A percentile compares a stretch with the other conserved stretches of the same genome.
These are phyloP conservation scores for Apoderus coryli DNA, from an alignment of 2,888 invertebrate species.

Conservation along the genomic window DNA sequence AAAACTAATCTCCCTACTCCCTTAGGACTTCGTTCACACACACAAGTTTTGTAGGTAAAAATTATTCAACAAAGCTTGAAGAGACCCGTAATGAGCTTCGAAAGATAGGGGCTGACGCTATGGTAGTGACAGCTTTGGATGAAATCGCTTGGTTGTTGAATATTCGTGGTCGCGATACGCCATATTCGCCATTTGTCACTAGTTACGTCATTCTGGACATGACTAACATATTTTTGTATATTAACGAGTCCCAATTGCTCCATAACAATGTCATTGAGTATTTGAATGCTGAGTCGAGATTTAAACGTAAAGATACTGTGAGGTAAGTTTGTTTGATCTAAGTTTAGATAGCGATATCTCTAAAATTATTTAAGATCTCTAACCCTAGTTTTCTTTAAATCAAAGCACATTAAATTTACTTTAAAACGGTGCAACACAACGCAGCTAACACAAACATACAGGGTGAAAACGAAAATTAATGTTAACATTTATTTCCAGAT, in stretches of 20 bases:
- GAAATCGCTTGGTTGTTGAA: constrained; percentile 84
- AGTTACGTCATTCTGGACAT: constrained; percentile 58
- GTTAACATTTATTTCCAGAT: constrained; percentile 35
- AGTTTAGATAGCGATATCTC: constrained; percentile 1
- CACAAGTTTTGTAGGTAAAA: constrained; percentile 35
- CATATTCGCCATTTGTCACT: constrained; percentile 64
- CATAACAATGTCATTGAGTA: constrained; percentile 30
- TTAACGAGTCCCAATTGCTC: constrained; percentile 48
- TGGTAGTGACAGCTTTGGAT: constrained; percentile 73
- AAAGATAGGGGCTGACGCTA: constrained; percentile 51
- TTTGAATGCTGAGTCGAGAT: constrained; percentile 39
- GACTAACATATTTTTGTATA: constrained; percentile 52
- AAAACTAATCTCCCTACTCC: constrained; percentile 16
- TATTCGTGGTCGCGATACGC: constrained; percentile 72
- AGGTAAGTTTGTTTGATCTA: constrained; percentile 36
- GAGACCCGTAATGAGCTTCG: constrained; percentile 49
- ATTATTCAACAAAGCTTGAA: constrained; percentile 63
- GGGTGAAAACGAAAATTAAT: no score
- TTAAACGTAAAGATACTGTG: constrained; percentile 43
- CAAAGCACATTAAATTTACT: no score
- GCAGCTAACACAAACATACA: no score
- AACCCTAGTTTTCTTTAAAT: neutral
- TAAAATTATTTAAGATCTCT: neutral
- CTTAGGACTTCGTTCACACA: constrained; percentile 9
- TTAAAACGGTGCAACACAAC: no score